Base-by-base conservation (phyloP, 2,888 invertebrate species). In the Dexiosoma caninum region DNA sequence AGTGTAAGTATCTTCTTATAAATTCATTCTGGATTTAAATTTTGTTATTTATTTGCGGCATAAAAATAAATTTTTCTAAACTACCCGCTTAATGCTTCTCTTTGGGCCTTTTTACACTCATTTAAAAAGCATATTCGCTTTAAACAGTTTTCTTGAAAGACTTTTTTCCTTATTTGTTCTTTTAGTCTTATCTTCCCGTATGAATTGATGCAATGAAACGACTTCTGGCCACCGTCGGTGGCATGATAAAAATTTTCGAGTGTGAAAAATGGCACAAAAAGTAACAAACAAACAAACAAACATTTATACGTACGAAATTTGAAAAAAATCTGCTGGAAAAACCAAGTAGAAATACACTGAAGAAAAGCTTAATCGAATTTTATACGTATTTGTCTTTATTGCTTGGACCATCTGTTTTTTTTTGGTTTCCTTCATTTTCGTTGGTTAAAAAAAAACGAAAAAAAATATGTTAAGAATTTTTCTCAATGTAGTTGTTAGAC, bases 1-100 rank as follows among this genome's bases (percentile, higher is more conserved):
- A 55, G 12, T 59, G 1, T 23, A 30, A n/a, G n/a, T n/a, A n/a
- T n/a, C n/a, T n/a, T 62, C 16, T 35, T 64, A 19, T 16, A 10
- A n/a, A n/a, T n/a, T n/a, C 4, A n/a, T 76, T 60, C 4, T 60
- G 8, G 60, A 60, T 55, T 75, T 66, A 40, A 80, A 80, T 71
- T n/a, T 60, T 80, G 59, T 76, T 80, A 71, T 80, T 80, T 80
- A 80, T 80, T 37, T 23, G 16, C 30, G 53, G 60, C 70, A 76
- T 80, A 71, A 76, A 76, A 71, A 80, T 76, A 76, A 76, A 80
- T 80, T 59, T 60, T 37, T 51, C 42, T 66, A 32, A 79, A 76
- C 70, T 66, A 67, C 60, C 80, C 59, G 51, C 44, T 76, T 66
- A 71, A 75, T 32, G 53, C 40, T 51, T 32, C 44, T 40, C 37